Evolutionary conservation across 1,140 invertebrate species (phyloP).

Genomic region (Anthonomus grandis): DNA sequence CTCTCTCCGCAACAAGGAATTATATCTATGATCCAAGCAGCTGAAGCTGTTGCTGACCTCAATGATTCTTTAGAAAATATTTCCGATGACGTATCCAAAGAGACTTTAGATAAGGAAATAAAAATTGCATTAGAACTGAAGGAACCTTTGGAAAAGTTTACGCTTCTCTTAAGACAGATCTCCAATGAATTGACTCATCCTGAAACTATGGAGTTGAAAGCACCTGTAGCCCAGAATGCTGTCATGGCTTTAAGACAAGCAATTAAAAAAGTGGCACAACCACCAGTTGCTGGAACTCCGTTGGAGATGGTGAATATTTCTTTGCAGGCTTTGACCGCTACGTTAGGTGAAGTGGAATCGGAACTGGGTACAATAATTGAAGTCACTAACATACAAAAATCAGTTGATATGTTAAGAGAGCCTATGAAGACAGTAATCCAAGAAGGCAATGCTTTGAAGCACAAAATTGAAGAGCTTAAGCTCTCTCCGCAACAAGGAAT

Average conservation of each 20-base stretch:
- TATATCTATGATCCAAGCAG: slow-evolving; percentile 9
- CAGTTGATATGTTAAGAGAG: not conserved
- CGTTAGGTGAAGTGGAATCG: not conserved
- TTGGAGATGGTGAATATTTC: slow-evolving; percentile 6
- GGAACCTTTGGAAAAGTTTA: slow-evolving; percentile 5
- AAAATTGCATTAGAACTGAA: slow-evolving; percentile 16
- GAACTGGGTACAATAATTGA: no score
- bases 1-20: slow-evolving; percentile 12
- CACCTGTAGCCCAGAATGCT: slow-evolving; percentile 18
- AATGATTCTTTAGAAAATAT: not conserved
- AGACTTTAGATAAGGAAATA: not conserved
- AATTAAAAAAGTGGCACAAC: not conserved
- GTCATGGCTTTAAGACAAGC: not conserved
- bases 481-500: slow-evolving; percentile 22
- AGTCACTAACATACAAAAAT: no score
- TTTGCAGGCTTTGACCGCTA: not conserved
- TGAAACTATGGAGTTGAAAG: slow-evolving; percentile 10
- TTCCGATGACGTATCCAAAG: not conserved
- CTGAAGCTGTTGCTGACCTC: slow-evolving; percentile 8
- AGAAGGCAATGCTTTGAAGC: slow-evolving; percentile 13
- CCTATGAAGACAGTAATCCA: slow-evolving; percentile 5
- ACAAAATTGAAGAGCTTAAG: not conserved
- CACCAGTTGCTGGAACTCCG: not conserved
- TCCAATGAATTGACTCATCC: slow-evolving; percentile 14
- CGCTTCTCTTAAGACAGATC: not conserved